Base-by-base conservation (phyloP, 1,140 invertebrate genomes). In the Adelges cooleyi region DNA sequence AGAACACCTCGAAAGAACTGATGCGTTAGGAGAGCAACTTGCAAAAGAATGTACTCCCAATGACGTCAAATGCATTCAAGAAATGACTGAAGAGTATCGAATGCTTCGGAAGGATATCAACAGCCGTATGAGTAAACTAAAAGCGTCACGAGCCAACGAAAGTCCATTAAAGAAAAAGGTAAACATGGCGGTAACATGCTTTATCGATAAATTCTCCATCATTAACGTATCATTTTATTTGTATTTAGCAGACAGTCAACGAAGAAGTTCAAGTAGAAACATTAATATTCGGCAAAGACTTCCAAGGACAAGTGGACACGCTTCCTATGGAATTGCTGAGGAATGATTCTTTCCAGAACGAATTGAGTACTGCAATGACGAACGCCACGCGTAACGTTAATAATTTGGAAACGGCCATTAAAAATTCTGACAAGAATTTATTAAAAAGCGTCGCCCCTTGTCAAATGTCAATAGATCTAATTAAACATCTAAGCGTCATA, bases 271-370 rank as follows among this genome's bases (percentile, higher is more conserved):
- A 88, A 74, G 86, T 87, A 0, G 83, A 87, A 53, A 88, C 86
- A 0, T 73, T 87, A 0, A 84, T 78, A 70, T 87, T 87, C 71
- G 85, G 88, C 70, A 81, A 81, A 6, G 86, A 90, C 68, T 80
- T 80, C 3, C 82, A 84, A 1, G 82, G 88, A 9, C 88, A 91
- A 77, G 88, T 90, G 0, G 82, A 89, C 68, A 91, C 87, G 1
- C 70, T 86, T 18, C 80, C 82, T 0, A 78, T 79, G 6, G 82
- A 79, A 23, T 80, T 90, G 52, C 87, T 86, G 20, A 84, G 87
- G 1, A 85, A 85, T 72, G 87, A 90, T 72, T 87, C 86, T 1
- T 90, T 89, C 70, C 73, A 84, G 23, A 82, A 81, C 66, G 87
- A 90, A 73, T 72, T 90, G 11, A 76, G 80, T 17, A 48, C 62